phyloP scores from a whole-genome alignment of 2,888 invertebrate species.

The Hirtodrosophila cameraria region DNA sequence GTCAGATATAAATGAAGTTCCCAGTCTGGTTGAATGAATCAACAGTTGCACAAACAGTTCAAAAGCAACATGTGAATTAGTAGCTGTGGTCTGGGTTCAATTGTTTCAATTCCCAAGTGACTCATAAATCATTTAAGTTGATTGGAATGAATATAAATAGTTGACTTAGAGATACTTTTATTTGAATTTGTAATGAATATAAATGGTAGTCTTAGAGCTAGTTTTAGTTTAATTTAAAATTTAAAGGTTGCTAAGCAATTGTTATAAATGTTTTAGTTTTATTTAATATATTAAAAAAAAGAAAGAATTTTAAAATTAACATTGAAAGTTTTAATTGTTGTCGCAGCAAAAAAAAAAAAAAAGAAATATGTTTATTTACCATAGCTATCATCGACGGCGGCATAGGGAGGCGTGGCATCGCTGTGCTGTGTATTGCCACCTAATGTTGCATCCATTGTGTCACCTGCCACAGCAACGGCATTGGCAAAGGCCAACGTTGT shows the following conservation, averaged over 20 bases:
- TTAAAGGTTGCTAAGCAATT: too few relatives aligned
- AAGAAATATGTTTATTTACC: constrained; percentile 62
- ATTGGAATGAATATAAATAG: not conserved
- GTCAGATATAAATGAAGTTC: not conserved
- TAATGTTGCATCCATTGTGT: constrained; percentile 41
- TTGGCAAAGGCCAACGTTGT: constrained; percentile 79
- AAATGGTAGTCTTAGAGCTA: not conserved
- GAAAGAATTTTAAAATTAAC: too few relatives aligned
- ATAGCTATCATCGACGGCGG: constrained; percentile 80
- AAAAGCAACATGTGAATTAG: not conserved
- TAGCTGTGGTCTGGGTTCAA: not conserved
- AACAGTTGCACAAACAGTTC: not conserved
- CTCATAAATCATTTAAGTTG: not conserved
- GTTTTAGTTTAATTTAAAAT: too few relatives aligned
- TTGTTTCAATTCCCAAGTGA: not conserved
- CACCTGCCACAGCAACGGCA: constrained; percentile 65
- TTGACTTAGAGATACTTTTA: too few relatives aligned
- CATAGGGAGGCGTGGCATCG: constrained; percentile 80
- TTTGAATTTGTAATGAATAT: not conserved
- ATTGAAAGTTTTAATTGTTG: too few relatives aligned
- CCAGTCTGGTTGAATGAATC: constrained; percentile 3
- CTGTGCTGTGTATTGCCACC: constrained; percentile 30
- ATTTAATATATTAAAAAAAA: too few relatives aligned
- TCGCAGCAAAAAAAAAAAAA: too few relatives aligned
- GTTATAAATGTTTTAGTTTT: too few relatives aligned